These are phyloP conservation scores for Epizoanthus rinbou DNA, from an alignment of 92 coral and sea anemone species.

Conservation along the genomic window DNA sequence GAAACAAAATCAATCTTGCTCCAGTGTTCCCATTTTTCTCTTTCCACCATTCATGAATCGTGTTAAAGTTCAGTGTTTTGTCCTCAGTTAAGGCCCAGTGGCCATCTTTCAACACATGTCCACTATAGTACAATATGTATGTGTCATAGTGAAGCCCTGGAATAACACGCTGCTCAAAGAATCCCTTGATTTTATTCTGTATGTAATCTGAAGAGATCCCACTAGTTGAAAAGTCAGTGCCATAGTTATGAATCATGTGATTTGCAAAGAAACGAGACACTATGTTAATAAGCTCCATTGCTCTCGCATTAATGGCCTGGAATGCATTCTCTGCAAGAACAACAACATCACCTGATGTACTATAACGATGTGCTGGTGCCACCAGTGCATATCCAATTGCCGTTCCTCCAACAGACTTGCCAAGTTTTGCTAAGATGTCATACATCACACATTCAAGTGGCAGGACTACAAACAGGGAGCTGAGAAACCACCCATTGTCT, in stretches of 20 bases:
- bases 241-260: conserved; percentile 94
- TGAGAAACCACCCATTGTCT: conserved; percentile 76
- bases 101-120: conserved; percentile 87
- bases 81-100: conserved; percentile 90
- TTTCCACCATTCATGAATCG: conserved; percentile 84
- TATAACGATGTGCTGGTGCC: conserved; percentile 85
- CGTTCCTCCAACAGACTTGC: conserved; percentile 95
- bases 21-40: conserved; percentile 72
- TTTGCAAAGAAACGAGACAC: conserved; percentile 88
- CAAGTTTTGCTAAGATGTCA: conserved; percentile 88
- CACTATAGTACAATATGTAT: conserved; percentile 93
- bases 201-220: conserved; percentile 82
- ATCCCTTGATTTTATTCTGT: conserved; percentile 76
- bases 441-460: conserved; percentile 89
- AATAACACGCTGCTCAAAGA: conserved; percentile 86
- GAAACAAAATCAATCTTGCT: conserved; percentile 79
- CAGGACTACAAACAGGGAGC: conserved; percentile 78
- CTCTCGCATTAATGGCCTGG: conserved; percentile 78
- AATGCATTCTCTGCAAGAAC: conserved; percentile 80
- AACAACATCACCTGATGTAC: conserved; percentile 73
- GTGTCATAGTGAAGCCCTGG: conserved; percentile 96
- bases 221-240: conserved; percentile 95
- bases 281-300: conserved; percentile 79
- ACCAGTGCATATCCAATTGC: conserved; percentile 98
- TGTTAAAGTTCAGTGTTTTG: conserved; percentile 73